Percentiles rank a stretch among this genome's conserved stretches.
phyloP scores from a whole-genome alignment of 2,113 vertebrate genomes.

The Fregata magnificens region DNA sequence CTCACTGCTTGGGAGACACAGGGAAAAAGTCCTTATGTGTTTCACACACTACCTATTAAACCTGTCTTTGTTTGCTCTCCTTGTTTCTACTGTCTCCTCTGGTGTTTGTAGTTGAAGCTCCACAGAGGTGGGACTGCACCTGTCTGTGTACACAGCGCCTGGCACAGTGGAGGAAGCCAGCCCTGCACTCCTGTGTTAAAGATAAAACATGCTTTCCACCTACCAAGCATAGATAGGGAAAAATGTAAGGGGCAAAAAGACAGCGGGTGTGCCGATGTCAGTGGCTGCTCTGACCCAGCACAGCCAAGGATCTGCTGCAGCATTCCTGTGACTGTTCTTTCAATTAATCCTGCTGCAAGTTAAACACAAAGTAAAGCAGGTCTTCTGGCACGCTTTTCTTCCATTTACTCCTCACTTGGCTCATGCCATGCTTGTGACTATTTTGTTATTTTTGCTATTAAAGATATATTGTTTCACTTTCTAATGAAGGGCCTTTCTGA shows the following conservation, averaged over 20 bases:
- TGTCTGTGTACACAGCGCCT: neutral
- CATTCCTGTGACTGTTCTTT: neutral
- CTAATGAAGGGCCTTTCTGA: neutral
- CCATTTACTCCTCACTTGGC: neutral
- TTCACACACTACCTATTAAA: neutral
- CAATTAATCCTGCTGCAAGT: neutral
- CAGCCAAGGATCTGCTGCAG: neutral
- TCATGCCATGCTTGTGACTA: neutral
- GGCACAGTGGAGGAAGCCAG: neutral
- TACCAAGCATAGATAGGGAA: neutral
- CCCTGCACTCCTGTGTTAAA: neutral
- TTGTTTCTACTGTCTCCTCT: neutral
- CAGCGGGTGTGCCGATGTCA: accelerated
- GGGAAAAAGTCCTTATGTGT: neutral
- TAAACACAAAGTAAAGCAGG: neutral
- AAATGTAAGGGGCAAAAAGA: neutral
- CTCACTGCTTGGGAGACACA: neutral
- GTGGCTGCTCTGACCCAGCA: neutral
- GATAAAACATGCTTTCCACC: neutral
- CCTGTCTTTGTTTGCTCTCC: neutral
- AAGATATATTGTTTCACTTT: neutral
- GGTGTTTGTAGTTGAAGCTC: neutral
- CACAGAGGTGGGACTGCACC: neutral
- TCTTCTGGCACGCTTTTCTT: neutral
- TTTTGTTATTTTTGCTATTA: neutral